These are phyloP conservation scores for Nesogale talazaci DNA, from an alignment of 2,113 vertebrate genomes.

Conservation along the genomic window DNA sequence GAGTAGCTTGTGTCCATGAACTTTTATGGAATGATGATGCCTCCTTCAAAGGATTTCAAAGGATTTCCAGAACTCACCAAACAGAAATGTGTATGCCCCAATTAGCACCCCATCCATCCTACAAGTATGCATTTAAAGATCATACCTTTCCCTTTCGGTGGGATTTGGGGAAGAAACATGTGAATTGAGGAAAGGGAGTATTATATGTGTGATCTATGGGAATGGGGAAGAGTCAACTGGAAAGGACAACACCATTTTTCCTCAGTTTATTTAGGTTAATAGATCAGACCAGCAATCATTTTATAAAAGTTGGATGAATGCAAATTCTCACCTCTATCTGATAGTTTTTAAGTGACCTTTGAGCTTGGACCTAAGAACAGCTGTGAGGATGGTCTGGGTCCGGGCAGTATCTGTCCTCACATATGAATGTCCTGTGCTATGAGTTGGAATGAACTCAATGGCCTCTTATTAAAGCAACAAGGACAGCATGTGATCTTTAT, in stretches of 20 bases:
- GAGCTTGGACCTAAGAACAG: too few relatives aligned
- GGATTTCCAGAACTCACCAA: not conserved
- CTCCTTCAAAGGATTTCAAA: not conserved
- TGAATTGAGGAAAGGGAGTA: not conserved
- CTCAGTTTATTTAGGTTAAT: constrained; percentile 1
- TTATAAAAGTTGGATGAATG: constrained; percentile 47
- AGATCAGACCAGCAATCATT: constrained; percentile 9
- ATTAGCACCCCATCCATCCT: not conserved
- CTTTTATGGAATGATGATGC: not conserved
- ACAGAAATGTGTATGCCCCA: not conserved
- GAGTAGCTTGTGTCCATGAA: not conserved
- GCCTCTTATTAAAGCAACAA: too few relatives aligned
- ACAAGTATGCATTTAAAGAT: not conserved
- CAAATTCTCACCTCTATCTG: constrained; percentile 15
- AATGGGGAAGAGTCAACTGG: not conserved
- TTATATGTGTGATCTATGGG: not conserved
- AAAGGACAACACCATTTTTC: constrained; percentile 3
- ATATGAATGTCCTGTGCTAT: too few relatives aligned
- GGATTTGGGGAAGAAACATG: not conserved
- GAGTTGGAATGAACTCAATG: too few relatives aligned
- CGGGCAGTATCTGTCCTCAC: too few relatives aligned
- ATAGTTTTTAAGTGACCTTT: not conserved
- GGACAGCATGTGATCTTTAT: not conserved
- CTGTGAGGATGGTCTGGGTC: too few relatives aligned
- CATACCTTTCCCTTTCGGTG: not conserved